Conservation (phyloP, 92 coral and sea anemone species). For the Hydrozoanthus gracilis region DNA sequence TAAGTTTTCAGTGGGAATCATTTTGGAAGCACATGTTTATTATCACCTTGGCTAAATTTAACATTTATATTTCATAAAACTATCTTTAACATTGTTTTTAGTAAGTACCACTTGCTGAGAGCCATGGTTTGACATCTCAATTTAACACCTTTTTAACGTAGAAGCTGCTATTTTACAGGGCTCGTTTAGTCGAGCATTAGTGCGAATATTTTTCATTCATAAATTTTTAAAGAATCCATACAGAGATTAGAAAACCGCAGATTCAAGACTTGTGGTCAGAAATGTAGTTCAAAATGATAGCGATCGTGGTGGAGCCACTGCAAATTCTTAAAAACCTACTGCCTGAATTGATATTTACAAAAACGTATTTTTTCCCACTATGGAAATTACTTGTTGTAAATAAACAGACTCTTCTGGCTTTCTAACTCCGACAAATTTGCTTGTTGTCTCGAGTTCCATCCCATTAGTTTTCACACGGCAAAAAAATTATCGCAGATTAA, state of each 20-base stretch:
- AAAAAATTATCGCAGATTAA: background rate
- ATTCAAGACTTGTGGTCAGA: conserved; percentile 14
- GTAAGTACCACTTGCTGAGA: background rate
- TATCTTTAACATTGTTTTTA: background rate
- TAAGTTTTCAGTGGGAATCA: background rate
- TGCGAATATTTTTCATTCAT: background rate
- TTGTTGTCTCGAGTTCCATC: too few relatives aligned
- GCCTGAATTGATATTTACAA: background rate
- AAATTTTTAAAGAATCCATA: conserved; percentile 27
- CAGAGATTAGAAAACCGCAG: conserved; percentile 20
- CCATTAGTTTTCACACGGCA: background rate
- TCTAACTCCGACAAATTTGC: background rate
- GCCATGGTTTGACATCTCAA: conserved; percentile 8
- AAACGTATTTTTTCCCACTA: background rate
- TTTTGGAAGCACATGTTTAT: background rate
- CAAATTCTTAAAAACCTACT: background rate
- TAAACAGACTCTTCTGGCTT: background rate
- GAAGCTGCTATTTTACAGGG: background rate
- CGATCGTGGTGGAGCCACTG: background rate
- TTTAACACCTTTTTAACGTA: conserved; percentile 11
- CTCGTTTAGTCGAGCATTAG: conserved; percentile 1
- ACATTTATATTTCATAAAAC: background rate
- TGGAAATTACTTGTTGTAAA: background rate
- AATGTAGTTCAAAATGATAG: background rate
- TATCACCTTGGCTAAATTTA: background rate